Conservation (phyloP, 2,797 vertebrate genomes). For the Pseudopleuronectes americanus region DNA sequence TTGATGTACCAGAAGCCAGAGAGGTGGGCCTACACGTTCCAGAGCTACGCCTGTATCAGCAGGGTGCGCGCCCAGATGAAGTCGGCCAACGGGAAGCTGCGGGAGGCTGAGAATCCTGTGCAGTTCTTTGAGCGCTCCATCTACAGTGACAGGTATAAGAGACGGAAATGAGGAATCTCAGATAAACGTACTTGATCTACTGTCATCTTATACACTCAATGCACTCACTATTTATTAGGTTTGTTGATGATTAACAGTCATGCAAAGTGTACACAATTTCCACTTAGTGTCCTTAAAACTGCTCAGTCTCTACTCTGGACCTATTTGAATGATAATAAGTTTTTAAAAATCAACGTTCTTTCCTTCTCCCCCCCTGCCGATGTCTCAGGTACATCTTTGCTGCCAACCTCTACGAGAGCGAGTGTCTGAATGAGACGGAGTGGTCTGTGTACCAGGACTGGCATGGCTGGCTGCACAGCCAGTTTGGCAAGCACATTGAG, state of each 20-base stretch:
- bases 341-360: background rate
- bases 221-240: background rate
- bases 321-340: background rate
- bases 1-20: slow-evolving; percentile 97
- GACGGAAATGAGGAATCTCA: background rate
- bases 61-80: slow-evolving; percentile 89
- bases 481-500: slow-evolving; percentile 88
- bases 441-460: slow-evolving; percentile 96
- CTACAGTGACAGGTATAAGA: slow-evolving; percentile 92
- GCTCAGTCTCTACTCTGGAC: too few species aligned
- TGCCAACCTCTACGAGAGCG: slow-evolving; percentile 91
- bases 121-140: slow-evolving; percentile 94
- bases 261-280: background rate
- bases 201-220: background rate
- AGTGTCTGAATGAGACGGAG: slow-evolving; percentile 93
- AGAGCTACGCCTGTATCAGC: slow-evolving; percentile 94
- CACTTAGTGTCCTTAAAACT: too few species aligned
- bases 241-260: background rate
- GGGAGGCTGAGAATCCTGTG: slow-evolving; percentile 83
- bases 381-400: slow-evolving; percentile 92
- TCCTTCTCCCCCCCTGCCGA: background rate
- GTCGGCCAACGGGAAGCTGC: slow-evolving; percentile 81
- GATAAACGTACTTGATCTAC: too few species aligned
- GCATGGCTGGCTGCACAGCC: slow-evolving; percentile 90
- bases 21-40: slow-evolving; percentile 95